A percentile compares a stretch with the other conserved stretches of the same genome.
These are phyloP conservation scores for Sarcophaga rosellei DNA, from an alignment of 2,888 invertebrate genomes.

Conservation along the genomic window DNA sequence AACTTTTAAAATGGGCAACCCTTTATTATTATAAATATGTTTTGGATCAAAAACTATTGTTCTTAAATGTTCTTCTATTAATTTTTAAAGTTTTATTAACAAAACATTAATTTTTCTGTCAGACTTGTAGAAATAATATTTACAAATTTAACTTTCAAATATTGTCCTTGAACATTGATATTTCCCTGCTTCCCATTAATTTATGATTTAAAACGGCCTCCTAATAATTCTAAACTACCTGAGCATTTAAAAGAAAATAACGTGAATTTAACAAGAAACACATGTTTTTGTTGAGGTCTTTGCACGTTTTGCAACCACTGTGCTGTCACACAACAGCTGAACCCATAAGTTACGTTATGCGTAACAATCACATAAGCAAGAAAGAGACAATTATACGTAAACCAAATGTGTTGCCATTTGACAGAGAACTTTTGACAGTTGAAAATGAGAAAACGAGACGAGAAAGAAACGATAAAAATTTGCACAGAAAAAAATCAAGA, in stretches of 20 bases:
- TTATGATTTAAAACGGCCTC: too few species aligned
- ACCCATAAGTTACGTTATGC: conserved; percentile 10
- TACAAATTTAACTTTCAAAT: too few species aligned
- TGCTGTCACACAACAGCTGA: conserved; percentile 49
- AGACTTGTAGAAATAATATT: too few species aligned
- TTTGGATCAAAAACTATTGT: too few species aligned
- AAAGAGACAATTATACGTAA: conserved; percentile 41
- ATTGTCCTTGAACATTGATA: too few species aligned
- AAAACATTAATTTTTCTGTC: too few species aligned
- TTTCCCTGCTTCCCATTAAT: too few species aligned
- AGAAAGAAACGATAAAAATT: conserved; percentile 19
- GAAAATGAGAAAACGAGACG: background rate
- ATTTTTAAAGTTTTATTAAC: too few species aligned
- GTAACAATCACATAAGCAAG: background rate
- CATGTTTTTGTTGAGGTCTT: conserved; percentile 46
- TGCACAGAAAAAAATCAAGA: conserved; percentile 18
- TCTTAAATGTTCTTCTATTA: too few species aligned
- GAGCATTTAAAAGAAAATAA: conserved; percentile 3
- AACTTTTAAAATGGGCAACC: too few species aligned
- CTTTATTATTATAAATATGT: too few species aligned
- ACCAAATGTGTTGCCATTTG: conserved; percentile 13
- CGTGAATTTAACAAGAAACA: conserved; percentile 47
- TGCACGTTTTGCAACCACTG: conserved; percentile 57
- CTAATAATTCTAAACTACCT: too few species aligned
- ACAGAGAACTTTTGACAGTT: conserved; percentile 50